Conservation (phyloP, 2,797 vertebrate genomes). For the Aselliscus stoliczkanus region DNA sequence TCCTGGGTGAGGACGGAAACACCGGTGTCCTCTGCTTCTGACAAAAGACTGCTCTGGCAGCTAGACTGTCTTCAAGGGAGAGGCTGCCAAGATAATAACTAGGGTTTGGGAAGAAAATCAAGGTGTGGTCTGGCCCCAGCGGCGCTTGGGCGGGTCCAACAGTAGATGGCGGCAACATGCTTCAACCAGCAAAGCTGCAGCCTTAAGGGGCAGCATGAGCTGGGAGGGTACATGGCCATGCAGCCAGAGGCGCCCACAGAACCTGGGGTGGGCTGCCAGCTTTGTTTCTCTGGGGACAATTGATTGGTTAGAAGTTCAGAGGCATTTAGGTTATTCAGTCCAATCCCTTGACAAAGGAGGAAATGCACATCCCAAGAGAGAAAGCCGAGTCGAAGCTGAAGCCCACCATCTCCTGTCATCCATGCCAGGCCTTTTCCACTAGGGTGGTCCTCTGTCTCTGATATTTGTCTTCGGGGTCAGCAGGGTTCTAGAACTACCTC, state of each 20-base stretch:
- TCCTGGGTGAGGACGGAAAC: conserved; percentile 13
- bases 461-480: background rate
- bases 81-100: conserved; percentile 38
- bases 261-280: background rate
- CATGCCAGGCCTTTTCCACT: background rate
- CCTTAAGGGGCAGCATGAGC: background rate
- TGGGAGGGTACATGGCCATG: background rate
- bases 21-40: conserved; percentile 39
- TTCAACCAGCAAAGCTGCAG: background rate
- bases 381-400: background rate
- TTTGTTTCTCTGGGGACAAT: background rate
- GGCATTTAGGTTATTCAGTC: background rate
- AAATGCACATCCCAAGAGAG: background rate
- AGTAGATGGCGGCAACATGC: conserved; percentile 36
- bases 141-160: background rate
- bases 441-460: background rate
- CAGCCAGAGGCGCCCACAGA: background rate
- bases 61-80: conserved; percentile 28
- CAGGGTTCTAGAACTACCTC: background rate
- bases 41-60: conserved; percentile 27
- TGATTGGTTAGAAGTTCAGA: background rate
- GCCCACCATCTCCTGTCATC: background rate
- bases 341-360: background rate
- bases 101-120: conserved; percentile 43
- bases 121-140: conserved; percentile 36